Base-by-base conservation (phyloP, 1,140 invertebrate genomes). In the Andricus grossulariae region DNA sequence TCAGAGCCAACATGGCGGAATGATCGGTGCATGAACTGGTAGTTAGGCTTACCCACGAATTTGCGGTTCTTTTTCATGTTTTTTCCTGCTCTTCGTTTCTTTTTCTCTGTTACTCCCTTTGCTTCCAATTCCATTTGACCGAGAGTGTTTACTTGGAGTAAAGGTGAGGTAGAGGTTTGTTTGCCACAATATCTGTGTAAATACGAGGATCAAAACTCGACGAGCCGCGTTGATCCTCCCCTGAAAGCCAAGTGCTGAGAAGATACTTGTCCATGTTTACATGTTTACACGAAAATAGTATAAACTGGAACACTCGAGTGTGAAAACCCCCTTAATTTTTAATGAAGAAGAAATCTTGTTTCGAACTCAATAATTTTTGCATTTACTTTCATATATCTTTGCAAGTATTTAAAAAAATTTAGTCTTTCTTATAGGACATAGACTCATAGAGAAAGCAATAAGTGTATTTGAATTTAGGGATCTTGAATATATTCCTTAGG, bases 21-120 rank as follows among this genome's bases (percentile, higher is more conserved):
- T 91, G 90, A 91, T 91, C 88, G 87, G 88, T 74, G 88, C 89
- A 89, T 91, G 89, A 86, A 89, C 87, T 87, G 87, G 86, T 90
- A 90, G 89, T 91, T 90, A 86, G 83, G 86, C 84, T 88, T 88
- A 88, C 85, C 87, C 85, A 88, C 84, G 89, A 87, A 88, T 91
- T 89, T 90, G 90, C 87, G 90, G 90, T 90, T 90, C 89, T 88
- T 89, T 90, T 88, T 87, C 81, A 81, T 85, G 76, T 82, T 81
- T 84, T 78, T 72, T 73, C 77, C 71, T 83, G 82, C 74, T 79
- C 76, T 73, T 82, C 74, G 73, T 45, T 73, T 76, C 18, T 2
- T 39, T 55, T 71, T 45, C 72, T 79, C 75, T 66, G n/a, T 73
- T 60, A 16, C 73, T 75, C 76, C 72, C 50, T 49, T 76, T 70